These are phyloP conservation scores for Heliornis fulica DNA, from an alignment of 2,113 vertebrate species.

Conservation along the genomic window DNA sequence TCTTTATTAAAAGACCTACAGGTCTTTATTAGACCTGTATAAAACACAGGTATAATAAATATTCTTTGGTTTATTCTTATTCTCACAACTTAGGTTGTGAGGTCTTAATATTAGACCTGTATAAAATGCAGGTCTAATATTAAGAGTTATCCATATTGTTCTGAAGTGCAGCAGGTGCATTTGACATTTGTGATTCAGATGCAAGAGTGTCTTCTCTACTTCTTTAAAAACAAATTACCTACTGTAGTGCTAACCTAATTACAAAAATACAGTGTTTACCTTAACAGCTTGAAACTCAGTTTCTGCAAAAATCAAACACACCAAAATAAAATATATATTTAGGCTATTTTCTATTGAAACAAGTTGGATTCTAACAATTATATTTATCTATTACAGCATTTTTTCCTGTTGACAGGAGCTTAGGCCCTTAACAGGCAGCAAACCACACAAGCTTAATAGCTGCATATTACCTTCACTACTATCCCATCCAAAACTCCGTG, in stretches of 20 bases:
- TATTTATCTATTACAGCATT: background rate
- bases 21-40: too few relatives aligned
- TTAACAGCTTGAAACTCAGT: background rate
- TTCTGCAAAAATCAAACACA: background rate
- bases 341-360: background rate
- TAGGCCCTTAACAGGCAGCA: background rate
- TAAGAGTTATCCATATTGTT: background rate
- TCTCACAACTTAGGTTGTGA: too few relatives aligned
- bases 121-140: too few relatives aligned
- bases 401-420: background rate
- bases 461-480: conserved; percentile 90
- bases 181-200: background rate
- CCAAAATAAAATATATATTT: background rate
- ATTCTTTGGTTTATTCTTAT: too few relatives aligned
- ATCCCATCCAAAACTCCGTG: conserved; percentile 98
- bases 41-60: too few relatives aligned
- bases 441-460: background rate
- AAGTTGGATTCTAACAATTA: background rate
- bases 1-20: too few relatives aligned
- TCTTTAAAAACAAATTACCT: background rate
- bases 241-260: background rate
- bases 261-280: background rate
- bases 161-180: background rate
- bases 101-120: too few relatives aligned
- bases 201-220: background rate